These are phyloP conservation scores for Harpegnathos saltator DNA, from an alignment of 1,140 invertebrate species.

Conservation along the genomic window DNA sequence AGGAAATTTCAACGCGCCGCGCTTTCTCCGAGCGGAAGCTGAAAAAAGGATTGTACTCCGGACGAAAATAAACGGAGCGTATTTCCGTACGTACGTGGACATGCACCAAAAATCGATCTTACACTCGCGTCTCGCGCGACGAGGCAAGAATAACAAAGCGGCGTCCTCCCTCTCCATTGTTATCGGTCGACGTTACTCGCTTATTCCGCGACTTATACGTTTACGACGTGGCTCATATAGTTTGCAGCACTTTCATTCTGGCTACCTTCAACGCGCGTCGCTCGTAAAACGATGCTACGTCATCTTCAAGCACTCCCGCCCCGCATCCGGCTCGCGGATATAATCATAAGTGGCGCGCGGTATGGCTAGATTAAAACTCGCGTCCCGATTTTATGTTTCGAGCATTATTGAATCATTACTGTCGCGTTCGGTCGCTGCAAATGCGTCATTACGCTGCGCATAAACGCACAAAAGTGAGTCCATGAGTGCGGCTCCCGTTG, in stretches of 20 bases:
- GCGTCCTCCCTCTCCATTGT: not conserved
- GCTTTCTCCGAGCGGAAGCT: no score
- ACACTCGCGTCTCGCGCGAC: not conserved
- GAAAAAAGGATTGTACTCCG: no score
- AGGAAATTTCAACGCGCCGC: no score
- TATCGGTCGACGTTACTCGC: not conserved
- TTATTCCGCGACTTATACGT: conserved; percentile 46
- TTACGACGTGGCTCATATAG: conserved; percentile 42
- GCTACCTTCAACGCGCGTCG: conserved; percentile 11
- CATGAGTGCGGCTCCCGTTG: no score
- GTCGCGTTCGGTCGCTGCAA: not conserved
- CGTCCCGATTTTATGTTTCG: conserved; percentile 6
- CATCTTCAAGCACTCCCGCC: conserved; percentile 5
- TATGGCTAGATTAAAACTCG: conserved; percentile 37
- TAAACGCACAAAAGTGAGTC: not conserved
- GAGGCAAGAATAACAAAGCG: conserved; percentile 3
- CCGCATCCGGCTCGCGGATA: conserved; percentile 9
- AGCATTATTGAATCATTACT: conserved; percentile 23
- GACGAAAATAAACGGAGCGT: no score
- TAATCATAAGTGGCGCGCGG: conserved; percentile 21
- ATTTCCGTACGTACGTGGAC: no score
- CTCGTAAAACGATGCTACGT: conserved; percentile 41
- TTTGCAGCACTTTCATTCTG: conserved; percentile 33
- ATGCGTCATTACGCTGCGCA: not conserved
- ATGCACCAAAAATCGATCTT: not conserved